Percentiles rank a stretch among this genome's conserved stretches.
Evolutionary conservation across 2,113 vertebrate species (phyloP).

Genomic region (Mugil cephalus): DNA sequence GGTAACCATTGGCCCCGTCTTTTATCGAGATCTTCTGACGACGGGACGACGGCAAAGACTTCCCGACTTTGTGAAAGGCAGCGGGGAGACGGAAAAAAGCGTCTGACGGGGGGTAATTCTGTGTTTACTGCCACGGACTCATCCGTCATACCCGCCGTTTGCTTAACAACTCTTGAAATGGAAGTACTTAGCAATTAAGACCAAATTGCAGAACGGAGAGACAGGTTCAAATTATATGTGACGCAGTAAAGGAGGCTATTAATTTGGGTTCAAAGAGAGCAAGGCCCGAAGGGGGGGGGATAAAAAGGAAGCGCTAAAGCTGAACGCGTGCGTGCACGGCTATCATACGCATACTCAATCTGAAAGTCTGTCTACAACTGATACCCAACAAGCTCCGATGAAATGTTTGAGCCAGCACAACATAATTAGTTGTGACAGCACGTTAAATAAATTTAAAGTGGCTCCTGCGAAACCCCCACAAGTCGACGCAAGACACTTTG

Average conservation of each 20-base stretch:
- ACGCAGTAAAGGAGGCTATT: slow-evolving; percentile 69
- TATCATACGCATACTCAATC: slow-evolving; percentile 4
- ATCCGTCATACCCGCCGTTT: slow-evolving; percentile 59
- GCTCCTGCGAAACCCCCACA: slow-evolving; percentile 1
- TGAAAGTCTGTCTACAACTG: not conserved
- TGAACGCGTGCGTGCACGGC: slow-evolving; percentile 12
- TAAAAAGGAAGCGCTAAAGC: slow-evolving; percentile 42
- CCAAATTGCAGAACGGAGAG: slow-evolving; percentile 51
- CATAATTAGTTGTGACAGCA: slow-evolving; percentile 29
- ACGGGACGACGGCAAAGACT: slow-evolving; percentile 36
- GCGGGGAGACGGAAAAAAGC: slow-evolving; percentile 21
- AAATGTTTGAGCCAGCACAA: slow-evolving; percentile 19
- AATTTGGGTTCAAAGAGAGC: slow-evolving; percentile 72
- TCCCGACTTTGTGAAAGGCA: slow-evolving; percentile 49
- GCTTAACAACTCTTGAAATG: slow-evolving; percentile 76
- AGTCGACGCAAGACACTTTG: slow-evolving; percentile 18
- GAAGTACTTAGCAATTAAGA: slow-evolving; percentile 74
- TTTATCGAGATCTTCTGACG: slow-evolving; percentile 36
- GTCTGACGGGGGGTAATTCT: slow-evolving; percentile 57
- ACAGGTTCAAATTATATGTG: slow-evolving; percentile 69
- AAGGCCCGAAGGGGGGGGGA: slow-evolving; percentile 27
- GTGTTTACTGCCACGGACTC: slow-evolving; percentile 69
- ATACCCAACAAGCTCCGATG: slow-evolving; percentile 5
- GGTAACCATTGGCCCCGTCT: slow-evolving; percentile 43
- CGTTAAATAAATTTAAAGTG: slow-evolving; percentile 39